Conservation (phyloP, 2,888 invertebrate genomes). For the Phania funesta region DNA sequence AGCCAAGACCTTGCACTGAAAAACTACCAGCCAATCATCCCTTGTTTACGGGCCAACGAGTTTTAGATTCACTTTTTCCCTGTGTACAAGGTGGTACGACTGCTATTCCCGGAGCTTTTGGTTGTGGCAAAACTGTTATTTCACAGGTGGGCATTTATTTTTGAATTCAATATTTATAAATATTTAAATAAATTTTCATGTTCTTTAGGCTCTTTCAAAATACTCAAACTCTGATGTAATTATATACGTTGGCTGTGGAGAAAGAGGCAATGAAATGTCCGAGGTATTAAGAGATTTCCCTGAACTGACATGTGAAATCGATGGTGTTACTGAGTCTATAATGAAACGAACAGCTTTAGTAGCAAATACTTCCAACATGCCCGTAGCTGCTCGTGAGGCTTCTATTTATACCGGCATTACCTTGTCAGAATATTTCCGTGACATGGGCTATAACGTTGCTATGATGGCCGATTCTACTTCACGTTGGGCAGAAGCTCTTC, state of each 20-base stretch:
- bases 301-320: conserved; percentile 96
- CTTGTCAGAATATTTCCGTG: conserved; percentile 98
- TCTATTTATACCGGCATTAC: conserved; percentile 99
- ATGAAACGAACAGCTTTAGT: conserved; percentile 99
- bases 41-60: conserved; percentile 97
- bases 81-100: conserved; percentile 99
- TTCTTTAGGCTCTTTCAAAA: conserved; percentile 90
- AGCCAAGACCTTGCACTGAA: conserved; percentile 96
- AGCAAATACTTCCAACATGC: conserved; percentile 99
- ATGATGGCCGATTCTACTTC: conserved; percentile 99
- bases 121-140: conserved; percentile 91
- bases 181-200: not conserved
- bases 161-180: not conserved
- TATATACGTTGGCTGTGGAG: conserved; percentile 99
- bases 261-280: conserved; percentile 99
- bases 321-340: conserved; percentile 96
- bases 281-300: conserved; percentile 99
- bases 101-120: conserved; percentile 99
- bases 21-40: conserved; percentile 99
- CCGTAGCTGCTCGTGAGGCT: conserved; percentile 99
- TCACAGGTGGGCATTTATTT: conserved; percentile 82
- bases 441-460: conserved; percentile 99
- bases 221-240: conserved; percentile 99
- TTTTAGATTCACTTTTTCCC: conserved; percentile 98
- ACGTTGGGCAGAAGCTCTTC: conserved; percentile 99